These are phyloP conservation scores for Camelus dromedarius DNA, from an alignment of 2,113 vertebrate species.

Conservation along the genomic window DNA sequence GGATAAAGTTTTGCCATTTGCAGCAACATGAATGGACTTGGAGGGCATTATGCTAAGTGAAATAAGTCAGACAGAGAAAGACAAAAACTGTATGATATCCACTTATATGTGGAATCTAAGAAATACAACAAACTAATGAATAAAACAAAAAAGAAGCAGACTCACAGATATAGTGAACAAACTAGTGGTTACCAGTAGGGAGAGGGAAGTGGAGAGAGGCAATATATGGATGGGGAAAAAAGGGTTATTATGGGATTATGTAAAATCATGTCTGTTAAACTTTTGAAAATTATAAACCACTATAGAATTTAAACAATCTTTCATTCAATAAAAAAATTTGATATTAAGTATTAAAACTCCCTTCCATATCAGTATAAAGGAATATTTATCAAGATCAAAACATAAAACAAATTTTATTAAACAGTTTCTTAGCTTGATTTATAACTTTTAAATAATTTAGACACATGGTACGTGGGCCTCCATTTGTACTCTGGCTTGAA, in stretches of 20 bases:
- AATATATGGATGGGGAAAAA: not conserved
- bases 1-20: not conserved
- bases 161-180: not conserved
- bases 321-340: not conserved
- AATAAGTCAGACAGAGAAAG: not conserved
- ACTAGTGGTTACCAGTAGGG: not conserved
- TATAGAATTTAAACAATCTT: not conserved
- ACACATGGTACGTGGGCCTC: not conserved
- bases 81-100: not conserved
- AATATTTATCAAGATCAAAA: slow-evolving; percentile 34
- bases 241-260: not conserved
- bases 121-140: not conserved
- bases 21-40: not conserved
- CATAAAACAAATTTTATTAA: not conserved
- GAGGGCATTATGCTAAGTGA: not conserved
- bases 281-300: not conserved
- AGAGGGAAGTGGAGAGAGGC: not conserved
- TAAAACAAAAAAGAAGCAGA: not conserved
- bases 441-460: slow-evolving; percentile 12
- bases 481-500: not conserved
- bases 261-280: not conserved
- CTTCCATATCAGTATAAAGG: not conserved
- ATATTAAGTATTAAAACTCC: not conserved
- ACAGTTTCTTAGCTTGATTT: slow-evolving; percentile 12
- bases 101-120: not conserved